Percentiles rank a stretch among this genome's conserved stretches.
phyloP scores from a whole-genome alignment of 2,888 invertebrate species.

The Euzetes globulus region DNA sequence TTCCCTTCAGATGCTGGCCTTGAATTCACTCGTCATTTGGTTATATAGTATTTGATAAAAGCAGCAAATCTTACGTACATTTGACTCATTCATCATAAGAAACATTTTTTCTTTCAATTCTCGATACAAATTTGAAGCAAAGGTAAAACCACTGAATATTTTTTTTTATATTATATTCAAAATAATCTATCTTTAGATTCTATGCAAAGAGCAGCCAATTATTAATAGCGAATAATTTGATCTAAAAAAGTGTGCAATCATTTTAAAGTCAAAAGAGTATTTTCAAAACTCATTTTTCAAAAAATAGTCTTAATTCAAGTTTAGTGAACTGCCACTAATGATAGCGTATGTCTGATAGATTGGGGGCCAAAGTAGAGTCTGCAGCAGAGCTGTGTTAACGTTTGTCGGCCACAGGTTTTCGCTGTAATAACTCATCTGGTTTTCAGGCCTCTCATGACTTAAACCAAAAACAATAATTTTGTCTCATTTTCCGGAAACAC shows the following conservation, averaged over 20 bases:
- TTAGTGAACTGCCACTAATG: constrained; percentile 7
- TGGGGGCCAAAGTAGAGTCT: not conserved
- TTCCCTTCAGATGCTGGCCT: constrained; percentile 27
- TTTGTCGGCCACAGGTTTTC: constrained; percentile 8
- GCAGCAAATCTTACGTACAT: constrained; percentile 18
- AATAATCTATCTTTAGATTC: not conserved
- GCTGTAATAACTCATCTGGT: not conserved
- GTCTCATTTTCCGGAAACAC: constrained; percentile 23
- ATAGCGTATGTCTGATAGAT: constrained; percentile 7
- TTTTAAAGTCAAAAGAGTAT: too few relatives aligned
- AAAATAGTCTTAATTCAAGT: too few relatives aligned
- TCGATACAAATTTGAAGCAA: not conserved
- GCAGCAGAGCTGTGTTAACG: not conserved
- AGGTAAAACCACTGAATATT: constrained; percentile 22
- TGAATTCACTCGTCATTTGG: constrained; percentile 22
- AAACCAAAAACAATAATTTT: constrained; percentile 24
- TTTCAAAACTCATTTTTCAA: too few relatives aligned
- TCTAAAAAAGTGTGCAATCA: too few relatives aligned
- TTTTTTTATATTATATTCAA: not conserved
- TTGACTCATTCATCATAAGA: constrained; percentile 24
- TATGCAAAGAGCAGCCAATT: not conserved
- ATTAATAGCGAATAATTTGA: too few relatives aligned
- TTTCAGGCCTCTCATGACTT: not conserved
- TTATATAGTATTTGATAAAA: constrained; percentile 16
- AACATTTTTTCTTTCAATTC: constrained; percentile 12